Base-by-base conservation (phyloP, 2,888 invertebrate genomes). In the Dorcus parallelipipedus region DNA sequence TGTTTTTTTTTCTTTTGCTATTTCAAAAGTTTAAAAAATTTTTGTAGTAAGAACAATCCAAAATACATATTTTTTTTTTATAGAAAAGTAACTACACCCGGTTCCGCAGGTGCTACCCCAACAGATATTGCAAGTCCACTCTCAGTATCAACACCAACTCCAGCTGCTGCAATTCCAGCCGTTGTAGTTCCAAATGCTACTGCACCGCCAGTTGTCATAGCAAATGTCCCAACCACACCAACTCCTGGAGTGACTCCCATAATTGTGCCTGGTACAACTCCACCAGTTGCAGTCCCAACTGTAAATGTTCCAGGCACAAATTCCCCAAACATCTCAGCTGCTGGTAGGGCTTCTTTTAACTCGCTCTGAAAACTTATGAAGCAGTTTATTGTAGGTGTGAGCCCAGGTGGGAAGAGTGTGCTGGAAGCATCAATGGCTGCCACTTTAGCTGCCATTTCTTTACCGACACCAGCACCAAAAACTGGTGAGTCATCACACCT, bases 391-490 rank as follows among this genome's bases (percentile, higher is more conserved):
- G n/a, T 59, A 76, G 74, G 61, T 54, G 67, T 70, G 3, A 76
- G 76, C 64, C 77, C 78, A 47, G 76, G 78, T 43, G 78, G 78
- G 38, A 82, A 83, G 71, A 91, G 91, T 1, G 92, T 93, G 0
- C 75, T 97, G 54, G 95, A 96, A 77, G 91, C 94, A 70, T 93
- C 96, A 0, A 96, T 96, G 95, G 94, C 95, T 4, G 96, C 95
- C 17, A 96, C 96, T 0, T 81, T 96, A 26, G 95, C 95, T 0
- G 85, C 95, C 8, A 95, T 96, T 42, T 61, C 64, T 0, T 60
- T 66, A 41, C 66, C 66, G 14, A 65, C 62, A 14, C 66, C 66
- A 41, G 64, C 66, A 70, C 78, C 66, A 69, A 81, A 71, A 78
- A 76, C 60, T 77, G 76, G 75, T 74, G 65, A 61, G 61, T 56